phyloP scores from a whole-genome alignment of 2,888 invertebrate species.

The Atethmia centrago region DNA sequence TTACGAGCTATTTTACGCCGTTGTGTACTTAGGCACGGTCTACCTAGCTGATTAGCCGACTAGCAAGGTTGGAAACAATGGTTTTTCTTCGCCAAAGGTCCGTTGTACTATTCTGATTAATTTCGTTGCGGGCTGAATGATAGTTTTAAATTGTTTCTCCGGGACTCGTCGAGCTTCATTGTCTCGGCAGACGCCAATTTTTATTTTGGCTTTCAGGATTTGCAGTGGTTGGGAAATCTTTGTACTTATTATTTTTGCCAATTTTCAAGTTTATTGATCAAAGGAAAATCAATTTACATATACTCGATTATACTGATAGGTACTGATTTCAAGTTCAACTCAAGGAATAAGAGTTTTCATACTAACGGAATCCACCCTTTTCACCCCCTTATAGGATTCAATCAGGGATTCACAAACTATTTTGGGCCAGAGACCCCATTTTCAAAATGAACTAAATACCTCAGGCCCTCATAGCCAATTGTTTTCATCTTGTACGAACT shows the following conservation, averaged over 20 bases:
- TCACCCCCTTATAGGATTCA: too few species aligned
- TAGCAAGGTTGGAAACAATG: neutral
- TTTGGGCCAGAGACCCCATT: too few species aligned
- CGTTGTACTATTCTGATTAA: too few species aligned
- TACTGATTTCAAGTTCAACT: neutral
- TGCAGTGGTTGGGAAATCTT: neutral
- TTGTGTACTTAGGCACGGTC: neutral
- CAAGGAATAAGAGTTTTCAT: neutral
- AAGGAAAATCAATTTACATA: too few species aligned
- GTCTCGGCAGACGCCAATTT: neutral
- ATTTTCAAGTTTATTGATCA: neutral
- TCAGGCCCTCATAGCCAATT: too few species aligned
- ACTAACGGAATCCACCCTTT: neutral
- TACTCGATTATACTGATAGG: too few species aligned
- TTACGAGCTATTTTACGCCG: neutral
- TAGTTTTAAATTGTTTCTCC: neutral
- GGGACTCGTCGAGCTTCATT: neutral
- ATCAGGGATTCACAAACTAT: too few species aligned
- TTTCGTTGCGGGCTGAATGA: neutral
- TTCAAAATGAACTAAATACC: too few species aligned
- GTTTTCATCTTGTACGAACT: too few species aligned
- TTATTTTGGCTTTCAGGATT: neutral
- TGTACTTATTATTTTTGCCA: neutral
- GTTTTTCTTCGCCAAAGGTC: neutral
- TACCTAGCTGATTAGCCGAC: neutral